Base-by-base conservation (phyloP, 2,888 invertebrate genomes). In the Drosophila neotestacea region DNA sequence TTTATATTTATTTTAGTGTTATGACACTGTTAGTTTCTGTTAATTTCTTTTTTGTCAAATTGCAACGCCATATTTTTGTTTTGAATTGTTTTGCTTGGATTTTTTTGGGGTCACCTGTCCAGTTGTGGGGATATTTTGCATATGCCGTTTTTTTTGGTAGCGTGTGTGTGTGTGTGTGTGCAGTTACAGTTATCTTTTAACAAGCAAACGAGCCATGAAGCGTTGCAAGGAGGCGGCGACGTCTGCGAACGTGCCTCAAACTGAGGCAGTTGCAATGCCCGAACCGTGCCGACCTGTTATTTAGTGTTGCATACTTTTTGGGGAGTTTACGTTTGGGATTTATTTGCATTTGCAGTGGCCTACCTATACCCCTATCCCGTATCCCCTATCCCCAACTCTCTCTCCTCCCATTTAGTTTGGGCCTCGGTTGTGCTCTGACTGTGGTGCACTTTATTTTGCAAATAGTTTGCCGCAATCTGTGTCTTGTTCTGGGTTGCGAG, bases 381-480 rank as follows among this genome's bases (percentile, higher is more conserved):
- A 30, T 6, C 32, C 32, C 32, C 32, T 32, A 16, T 22, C 22
- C 22, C 22, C 22, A 3, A 22, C 3, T 22, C 22, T 22, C 22
- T 22, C 2, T 22, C 22, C 30, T 5, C 7, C 5, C 32, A 32
- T 32, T 46, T n/a, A 48, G 51, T 41, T 55, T 34, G 66, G n/a
- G 30, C 50, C 22, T 22, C 42, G 28, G 11, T 44, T 44, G 27
- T 11, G 13, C 32, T 6, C 52, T 48, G 36, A 6, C 38, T 54
- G 59, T 63, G 66, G 27, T 71, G 67, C 71, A 74, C 68, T 76
- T 76, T 77, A 72, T 85, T 83, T 85, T 70, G 77, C 82, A 80
- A 85, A 79, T 85, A 85, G 83, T 75, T 81, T 85, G 85, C 84
- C 83, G 73, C 83, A 84, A 84, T 84, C 84, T 84, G 83, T 83